Base-by-base conservation (phyloP, 2,888 invertebrate species). In the Dryobota labecula region DNA sequence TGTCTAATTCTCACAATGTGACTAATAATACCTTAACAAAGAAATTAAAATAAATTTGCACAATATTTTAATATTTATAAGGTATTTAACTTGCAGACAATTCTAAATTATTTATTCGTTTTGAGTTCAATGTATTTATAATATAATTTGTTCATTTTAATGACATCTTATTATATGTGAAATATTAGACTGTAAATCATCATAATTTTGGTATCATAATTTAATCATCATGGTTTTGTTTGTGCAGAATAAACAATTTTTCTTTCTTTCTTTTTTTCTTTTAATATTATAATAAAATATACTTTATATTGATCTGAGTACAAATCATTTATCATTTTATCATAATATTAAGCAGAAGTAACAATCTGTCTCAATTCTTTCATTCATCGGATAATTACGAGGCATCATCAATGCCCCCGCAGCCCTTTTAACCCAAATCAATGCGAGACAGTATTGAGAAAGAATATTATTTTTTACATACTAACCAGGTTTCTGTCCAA, bases 81-180 rank as follows among this genome's bases (percentile, higher is more conserved):
- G 75, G 18, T 62, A 57, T 45, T 68, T 33, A 78, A 64, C 53
- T 61, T 56, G 30, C 11, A 49, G 1, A 43, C 30, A 30, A 62
- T 66, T 45, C 8, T 36, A 36, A 61, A 43, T 51, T 49, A 53
- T 53, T 73, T 33, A 69, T 61, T 41, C 49, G 11, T 65, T 51
- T 56, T 20, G n/a, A 74, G 75, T 78, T 80, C 80, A 74, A 38
- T 74, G 75, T 51, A 43, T 61, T 7, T 36, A 2, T 36, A 30
- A 47, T 20, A n/a, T 20, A 18, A 30, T 43, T 70, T 24, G n/a
- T 15, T 27, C 36, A 20, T 30, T 20, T 20, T 20, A 24, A 56
- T 36, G 45, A 18, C 7, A 38, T 45, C 8, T 1, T n/a, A 43
- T 1, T 66, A 18, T 9, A 24, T 70, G 15, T 47, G 8, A 24